Conservation (phyloP, 2,797 vertebrate species). For the Hemibagrus guttatus region DNA sequence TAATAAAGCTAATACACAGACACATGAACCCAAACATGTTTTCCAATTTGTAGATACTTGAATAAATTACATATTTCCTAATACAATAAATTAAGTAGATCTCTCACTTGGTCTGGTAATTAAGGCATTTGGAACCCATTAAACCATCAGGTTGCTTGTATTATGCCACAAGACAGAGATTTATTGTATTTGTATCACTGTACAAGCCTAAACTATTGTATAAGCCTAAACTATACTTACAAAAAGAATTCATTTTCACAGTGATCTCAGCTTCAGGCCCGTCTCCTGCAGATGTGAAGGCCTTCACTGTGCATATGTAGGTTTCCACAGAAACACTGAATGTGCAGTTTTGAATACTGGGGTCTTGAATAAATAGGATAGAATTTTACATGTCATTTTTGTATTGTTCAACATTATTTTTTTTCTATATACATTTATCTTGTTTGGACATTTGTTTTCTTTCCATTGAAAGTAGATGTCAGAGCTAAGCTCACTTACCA, state of each 20-base stretch:
- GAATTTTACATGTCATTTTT: neutral
- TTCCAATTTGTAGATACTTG: neutral
- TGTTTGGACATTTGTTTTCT: too few relatives aligned
- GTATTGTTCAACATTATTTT: neutral
- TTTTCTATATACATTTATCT: neutral
- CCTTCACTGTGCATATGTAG: conserved; percentile 63
- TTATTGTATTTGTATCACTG: neutral
- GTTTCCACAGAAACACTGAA: conserved; percentile 35
- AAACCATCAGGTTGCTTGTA: neutral
- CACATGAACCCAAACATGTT: neutral
- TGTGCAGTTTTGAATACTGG: conserved; percentile 30
- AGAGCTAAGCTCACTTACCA: neutral
- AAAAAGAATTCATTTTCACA: conserved; percentile 15
- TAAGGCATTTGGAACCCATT: neutral
- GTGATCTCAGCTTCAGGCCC: neutral
- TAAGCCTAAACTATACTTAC: conserved; percentile 14
- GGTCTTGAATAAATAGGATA: conserved; percentile 31
- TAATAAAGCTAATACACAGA: neutral
- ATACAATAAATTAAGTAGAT: neutral
- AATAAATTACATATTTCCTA: neutral
- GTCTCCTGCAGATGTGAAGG: conserved; percentile 64
- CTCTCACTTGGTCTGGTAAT: neutral
- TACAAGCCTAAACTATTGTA: neutral
- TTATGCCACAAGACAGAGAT: neutral
- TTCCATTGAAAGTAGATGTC: neutral